phyloP scores from a whole-genome alignment of 2,113 vertebrate genomes.

The Polypterus bichir region DNA sequence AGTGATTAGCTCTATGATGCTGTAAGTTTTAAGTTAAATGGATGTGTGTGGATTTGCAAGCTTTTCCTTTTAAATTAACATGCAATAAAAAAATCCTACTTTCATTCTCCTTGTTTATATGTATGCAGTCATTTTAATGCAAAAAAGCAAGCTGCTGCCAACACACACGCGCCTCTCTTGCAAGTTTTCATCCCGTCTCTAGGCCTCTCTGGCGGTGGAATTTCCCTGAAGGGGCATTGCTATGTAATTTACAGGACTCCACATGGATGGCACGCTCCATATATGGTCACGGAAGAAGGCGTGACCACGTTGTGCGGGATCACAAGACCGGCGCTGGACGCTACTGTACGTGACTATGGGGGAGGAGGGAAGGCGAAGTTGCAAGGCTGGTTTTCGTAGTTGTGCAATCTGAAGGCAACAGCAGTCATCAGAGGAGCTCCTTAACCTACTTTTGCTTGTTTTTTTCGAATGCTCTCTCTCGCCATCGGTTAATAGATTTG shows the following conservation, averaged over 20 bases:
- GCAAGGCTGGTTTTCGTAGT: slow-evolving; percentile 3
- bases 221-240: slow-evolving; percentile 50
- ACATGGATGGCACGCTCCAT: slow-evolving; percentile 41
- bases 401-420: slow-evolving; percentile 35
- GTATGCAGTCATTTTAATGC: no score
- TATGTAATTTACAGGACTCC: slow-evolving; percentile 42
- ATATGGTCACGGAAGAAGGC: slow-evolving; percentile 54
- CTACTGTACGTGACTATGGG: no score
- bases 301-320: slow-evolving; percentile 36
- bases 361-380: slow-evolving; percentile 26
- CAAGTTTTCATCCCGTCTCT: slow-evolving; percentile 5
- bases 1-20: no score
- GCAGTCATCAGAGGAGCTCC: slow-evolving; percentile 27
- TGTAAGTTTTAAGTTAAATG: no score
- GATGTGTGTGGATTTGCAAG: no score
- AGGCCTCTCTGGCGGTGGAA: slow-evolving; percentile 35
- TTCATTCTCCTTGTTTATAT: no score
- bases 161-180: no score
- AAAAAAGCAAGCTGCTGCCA: no score
- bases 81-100: no score
- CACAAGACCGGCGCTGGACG: slow-evolving; percentile 44
- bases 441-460: slow-evolving; percentile 6
- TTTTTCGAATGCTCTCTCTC: slow-evolving; percentile 22
- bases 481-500: slow-evolving; percentile 15
- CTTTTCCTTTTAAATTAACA: no score